Evolutionary conservation across 2,888 invertebrate species (phyloP).

Genomic region (Drosophila pseudotakahashii): DNA sequence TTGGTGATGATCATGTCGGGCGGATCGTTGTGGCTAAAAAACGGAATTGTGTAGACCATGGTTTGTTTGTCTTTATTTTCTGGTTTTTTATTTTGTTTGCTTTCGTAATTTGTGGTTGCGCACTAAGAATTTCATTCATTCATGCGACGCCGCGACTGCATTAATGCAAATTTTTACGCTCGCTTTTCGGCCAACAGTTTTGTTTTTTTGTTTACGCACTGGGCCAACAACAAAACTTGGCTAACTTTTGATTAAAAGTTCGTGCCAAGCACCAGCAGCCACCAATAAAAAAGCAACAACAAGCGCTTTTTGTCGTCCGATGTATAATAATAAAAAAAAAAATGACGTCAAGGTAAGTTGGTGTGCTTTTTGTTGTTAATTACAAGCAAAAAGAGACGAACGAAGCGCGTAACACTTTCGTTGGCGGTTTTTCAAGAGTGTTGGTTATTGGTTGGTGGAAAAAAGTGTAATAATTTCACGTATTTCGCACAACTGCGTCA

Average conservation of each 20-base stretch:
- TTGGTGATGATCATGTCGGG: constrained; percentile 82
- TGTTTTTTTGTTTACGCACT: constrained; percentile 64
- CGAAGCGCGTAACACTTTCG: constrained; percentile 69
- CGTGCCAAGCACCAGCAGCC: constrained; percentile 75
- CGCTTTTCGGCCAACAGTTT: constrained; percentile 43
- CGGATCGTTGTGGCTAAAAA: constrained; percentile 80
- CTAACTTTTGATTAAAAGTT: constrained; percentile 60
- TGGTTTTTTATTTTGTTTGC: constrained; percentile 51
- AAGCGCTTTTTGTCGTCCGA: constrained; percentile 62
- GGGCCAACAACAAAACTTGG: constrained; percentile 28
- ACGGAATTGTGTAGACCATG: constrained; percentile 83
- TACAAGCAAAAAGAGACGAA: constrained; percentile 57
- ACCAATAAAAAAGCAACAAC: constrained; percentile 56
- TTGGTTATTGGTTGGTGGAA: constrained; percentile 8
- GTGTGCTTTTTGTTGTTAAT: constrained; percentile 53
- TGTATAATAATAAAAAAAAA: constrained; percentile 46
- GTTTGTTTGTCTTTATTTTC: constrained; percentile 23
- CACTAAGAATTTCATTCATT: constrained; percentile 68
- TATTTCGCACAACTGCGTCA: constrained; percentile 58
- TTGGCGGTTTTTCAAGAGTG: constrained; percentile 37
- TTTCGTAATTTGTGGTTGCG: constrained; percentile 62
- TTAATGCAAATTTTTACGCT: constrained; percentile 73
- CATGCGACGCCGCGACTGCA: constrained; percentile 53
- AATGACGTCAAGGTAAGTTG: constrained; percentile 80
- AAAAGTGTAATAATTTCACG: constrained; percentile 55